Percentiles rank a stretch among this genome's conserved stretches.
phyloP scores from a whole-genome alignment of 2,113 vertebrate species.

The Lepisosteus oculatus region DNA sequence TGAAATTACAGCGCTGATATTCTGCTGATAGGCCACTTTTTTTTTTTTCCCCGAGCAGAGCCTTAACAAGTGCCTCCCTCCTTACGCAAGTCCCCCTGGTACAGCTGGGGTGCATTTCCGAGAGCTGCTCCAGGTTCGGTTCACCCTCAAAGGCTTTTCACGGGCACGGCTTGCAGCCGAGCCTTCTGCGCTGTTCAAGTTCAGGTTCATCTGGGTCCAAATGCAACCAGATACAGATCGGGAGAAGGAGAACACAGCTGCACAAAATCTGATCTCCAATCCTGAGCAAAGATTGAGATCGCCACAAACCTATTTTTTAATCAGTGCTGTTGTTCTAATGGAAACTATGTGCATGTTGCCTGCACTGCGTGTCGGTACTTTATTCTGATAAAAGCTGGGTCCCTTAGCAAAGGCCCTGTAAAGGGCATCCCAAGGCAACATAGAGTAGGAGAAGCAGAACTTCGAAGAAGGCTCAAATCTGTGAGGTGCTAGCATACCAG shows the following conservation, averaged over 20 bases:
- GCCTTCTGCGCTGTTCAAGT: no score
- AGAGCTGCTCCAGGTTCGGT: no score
- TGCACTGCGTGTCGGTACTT: background rate
- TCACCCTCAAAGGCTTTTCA: no score
- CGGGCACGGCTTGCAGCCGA: no score
- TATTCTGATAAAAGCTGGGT: slow-evolving; percentile 3
- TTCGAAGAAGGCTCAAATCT: background rate
- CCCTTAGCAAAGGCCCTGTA: no score
- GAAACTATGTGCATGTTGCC: background rate
- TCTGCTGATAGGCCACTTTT: slow-evolving; percentile 1
- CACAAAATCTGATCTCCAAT: slow-evolving; percentile 9
- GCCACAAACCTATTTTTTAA: background rate
- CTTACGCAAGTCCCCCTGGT: no score
- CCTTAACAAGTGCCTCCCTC: no score
- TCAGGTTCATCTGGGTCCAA: no score
- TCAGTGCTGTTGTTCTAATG: background rate
- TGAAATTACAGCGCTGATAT: slow-evolving; percentile 20
- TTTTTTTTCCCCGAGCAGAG: no score
- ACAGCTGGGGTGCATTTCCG: no score
- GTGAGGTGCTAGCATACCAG: no score
- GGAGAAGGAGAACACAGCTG: background rate
- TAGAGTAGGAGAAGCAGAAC: background rate
- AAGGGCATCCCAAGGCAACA: no score
- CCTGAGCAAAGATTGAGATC: slow-evolving; percentile 8
- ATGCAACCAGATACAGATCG: background rate